Evolutionary conservation across 23 tunicate genomes (phyloP).

Genomic region (Styela plicata): DNA sequence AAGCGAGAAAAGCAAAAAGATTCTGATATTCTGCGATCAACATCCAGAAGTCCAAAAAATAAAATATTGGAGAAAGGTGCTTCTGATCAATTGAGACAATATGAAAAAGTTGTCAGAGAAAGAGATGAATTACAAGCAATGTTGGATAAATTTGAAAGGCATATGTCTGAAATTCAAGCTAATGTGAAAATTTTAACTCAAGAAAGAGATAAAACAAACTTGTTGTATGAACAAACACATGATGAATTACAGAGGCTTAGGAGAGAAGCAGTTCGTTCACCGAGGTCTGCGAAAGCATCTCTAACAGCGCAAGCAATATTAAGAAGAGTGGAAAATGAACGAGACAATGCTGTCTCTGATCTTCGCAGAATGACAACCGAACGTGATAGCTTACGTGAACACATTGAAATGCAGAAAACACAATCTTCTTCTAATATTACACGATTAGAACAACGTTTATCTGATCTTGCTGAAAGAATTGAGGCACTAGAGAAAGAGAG

Average conservation of each 20-base stretch:
- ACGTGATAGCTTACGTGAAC: conserved; percentile 70
- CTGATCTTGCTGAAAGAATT: conserved; percentile 55
- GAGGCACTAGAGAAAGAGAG: conserved; percentile 65
- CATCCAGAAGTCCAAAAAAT: not conserved
- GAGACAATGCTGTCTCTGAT: conserved; percentile 68
- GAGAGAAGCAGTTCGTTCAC: conserved; percentile 76
- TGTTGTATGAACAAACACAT: conserved; percentile 78
- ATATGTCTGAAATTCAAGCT: conserved; percentile 90
- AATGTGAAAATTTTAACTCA: conserved; percentile 83
- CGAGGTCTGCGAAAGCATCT: conserved; percentile 86
- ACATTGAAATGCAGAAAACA: conserved; percentile 64
- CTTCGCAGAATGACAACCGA: conserved; percentile 91
- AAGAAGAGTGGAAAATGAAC: conserved; percentile 83
- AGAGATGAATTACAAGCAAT: conserved; percentile 84
- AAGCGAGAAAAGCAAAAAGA: conserved; percentile 5
- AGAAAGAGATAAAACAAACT: conserved; percentile 82
- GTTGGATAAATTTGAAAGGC: conserved; percentile 85
- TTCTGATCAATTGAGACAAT: conserved; percentile 25
- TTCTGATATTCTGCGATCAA: not conserved
- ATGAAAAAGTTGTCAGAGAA: conserved; percentile 51
- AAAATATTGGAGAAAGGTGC: not conserved
- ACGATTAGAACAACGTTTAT: conserved; percentile 62
- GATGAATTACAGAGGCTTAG: conserved; percentile 79
- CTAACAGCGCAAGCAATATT: conserved; percentile 91
- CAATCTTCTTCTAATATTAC: conserved; percentile 67